Conservation (phyloP, 2,113 vertebrate genomes). For the Eulacestoma nigropectus region DNA sequence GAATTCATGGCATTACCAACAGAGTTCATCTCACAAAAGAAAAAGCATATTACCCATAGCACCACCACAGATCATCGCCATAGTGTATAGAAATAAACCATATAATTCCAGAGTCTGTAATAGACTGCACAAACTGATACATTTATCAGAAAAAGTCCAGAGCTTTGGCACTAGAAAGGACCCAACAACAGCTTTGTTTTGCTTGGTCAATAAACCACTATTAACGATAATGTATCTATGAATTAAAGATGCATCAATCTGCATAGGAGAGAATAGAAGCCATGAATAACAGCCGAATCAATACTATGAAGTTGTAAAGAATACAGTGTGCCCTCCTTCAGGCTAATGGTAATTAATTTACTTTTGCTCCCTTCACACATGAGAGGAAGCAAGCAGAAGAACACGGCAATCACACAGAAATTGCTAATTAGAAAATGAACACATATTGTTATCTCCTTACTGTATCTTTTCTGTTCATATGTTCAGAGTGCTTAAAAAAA, state of each 20-base stretch:
- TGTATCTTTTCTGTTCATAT: background rate
- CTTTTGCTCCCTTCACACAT: background rate
- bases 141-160: background rate
- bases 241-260: constrained; percentile 52
- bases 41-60: background rate
- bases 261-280: constrained; percentile 11
- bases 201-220: constrained; percentile 25
- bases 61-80: background rate
- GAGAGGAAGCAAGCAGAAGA: background rate
- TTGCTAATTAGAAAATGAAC: background rate
- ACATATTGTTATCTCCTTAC: background rate
- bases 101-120: background rate
- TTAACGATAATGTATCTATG: constrained; percentile 30
- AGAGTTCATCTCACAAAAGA: background rate
- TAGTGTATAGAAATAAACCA: background rate
- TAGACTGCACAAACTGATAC: background rate
- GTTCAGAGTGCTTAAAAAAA: background rate
- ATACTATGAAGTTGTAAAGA: constrained; percentile 34
- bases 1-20: background rate
- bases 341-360: constrained; percentile 40
- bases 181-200: constrained; percentile 10
- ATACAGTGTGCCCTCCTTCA: background rate
- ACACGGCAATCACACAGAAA: background rate
- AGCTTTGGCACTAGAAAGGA: background rate
- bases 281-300: constrained; percentile 38